Evolutionary conservation across 1,140 invertebrate species (phyloP), one percentile per base, ranked within the genome.

Genomic region (Onthophagus taurus): DNA sequence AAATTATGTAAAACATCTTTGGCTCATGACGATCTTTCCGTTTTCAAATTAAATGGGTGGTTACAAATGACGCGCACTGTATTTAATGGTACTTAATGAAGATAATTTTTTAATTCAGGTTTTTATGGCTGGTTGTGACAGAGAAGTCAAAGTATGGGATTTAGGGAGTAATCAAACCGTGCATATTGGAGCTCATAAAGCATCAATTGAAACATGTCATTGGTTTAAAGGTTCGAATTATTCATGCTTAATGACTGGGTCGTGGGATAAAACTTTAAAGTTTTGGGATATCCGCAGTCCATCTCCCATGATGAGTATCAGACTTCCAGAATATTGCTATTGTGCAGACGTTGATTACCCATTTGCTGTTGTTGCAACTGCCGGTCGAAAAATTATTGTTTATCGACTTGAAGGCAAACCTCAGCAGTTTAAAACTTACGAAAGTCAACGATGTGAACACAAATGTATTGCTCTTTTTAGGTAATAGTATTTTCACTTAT

Each of bases 111-210:
- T 43, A 24, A 36, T 48, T 20, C 42, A 97, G 75, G 87, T 98
- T 7, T 99, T 98, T 60, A 94, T 97, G 74, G 95, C 94, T 1
- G 88, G 89, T 13, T 90, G 89, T 68, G 96, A 99, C 63, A 99
- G 99, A 68, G 93, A 89, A 61, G 95, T 90, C 0, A 96, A 97
- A 66, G 89, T 93, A 61, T 99, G 97, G 97, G 96, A 99, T 67
- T 72, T 99, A 8, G 88, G 77, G 23, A 87, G 87, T 17, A 98
- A 99, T 72, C 92, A 97, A 61, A 77, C 85, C 11, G 76, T 95
- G 44, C 92, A 96, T 72, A 88, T 98, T 11, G 93, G 91, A 7
- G 82, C 83, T 41, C 97, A 99, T 66, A 94, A 99, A 66, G 92
- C 87, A 7, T 90, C 96, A 0, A 81, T 99, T 0, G 95, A 89